Evolutionary conservation across 2,113 vertebrate genomes (phyloP).

Genomic region (Limanda limanda): DNA sequence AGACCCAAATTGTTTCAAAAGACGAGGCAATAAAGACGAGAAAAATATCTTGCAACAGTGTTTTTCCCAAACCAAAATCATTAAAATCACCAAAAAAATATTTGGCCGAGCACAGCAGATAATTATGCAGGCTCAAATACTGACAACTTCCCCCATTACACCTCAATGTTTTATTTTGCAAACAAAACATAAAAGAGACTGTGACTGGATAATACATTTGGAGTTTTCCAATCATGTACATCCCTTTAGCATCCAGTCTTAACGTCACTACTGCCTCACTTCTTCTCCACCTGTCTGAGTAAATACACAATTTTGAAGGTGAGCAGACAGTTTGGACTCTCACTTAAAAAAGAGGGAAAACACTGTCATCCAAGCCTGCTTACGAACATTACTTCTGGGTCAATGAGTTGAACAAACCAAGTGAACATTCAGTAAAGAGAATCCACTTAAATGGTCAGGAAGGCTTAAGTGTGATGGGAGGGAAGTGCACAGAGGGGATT

Average conservation of each 20-base stretch:
- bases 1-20: conserved; percentile 29
- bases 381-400: conserved; percentile 61
- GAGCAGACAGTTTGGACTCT: conserved; percentile 23
- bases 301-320: conserved; percentile 36
- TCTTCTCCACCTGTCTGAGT: conserved; percentile 28
- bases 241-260: neutral
- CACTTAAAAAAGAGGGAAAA: conserved; percentile 22
- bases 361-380: conserved; percentile 40
- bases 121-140: conserved; percentile 10
- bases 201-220: neutral
- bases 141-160: neutral
- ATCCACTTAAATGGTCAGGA: conserved; percentile 64
- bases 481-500: conserved; percentile 22
- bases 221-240: neutral
- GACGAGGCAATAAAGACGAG: conserved; percentile 14
- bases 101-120: conserved; percentile 1
- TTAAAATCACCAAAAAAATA: conserved; percentile 17
- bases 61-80: neutral
- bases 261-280: neutral
- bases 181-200: no score
- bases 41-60: neutral
- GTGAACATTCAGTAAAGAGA: conserved; percentile 57
- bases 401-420: conserved; percentile 60
- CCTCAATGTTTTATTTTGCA: neutral
- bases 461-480: conserved; percentile 60